Evolutionary conservation across 2,888 invertebrate genomes (phyloP).

Genomic region (Leucozona laternaria): DNA sequence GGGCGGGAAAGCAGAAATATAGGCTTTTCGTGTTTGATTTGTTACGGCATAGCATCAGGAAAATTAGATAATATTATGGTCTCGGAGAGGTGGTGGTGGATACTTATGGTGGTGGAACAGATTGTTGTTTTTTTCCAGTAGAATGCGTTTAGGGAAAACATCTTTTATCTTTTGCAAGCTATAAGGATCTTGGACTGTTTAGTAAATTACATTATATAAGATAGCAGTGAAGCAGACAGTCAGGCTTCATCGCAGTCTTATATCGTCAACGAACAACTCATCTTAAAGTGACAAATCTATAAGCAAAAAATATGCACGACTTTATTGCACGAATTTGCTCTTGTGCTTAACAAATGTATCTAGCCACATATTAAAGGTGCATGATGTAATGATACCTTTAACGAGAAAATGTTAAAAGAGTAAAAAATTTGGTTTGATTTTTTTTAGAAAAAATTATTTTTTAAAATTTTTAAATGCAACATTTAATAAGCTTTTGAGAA

Average conservation of each 20-base stretch:
- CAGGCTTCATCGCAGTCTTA: background rate
- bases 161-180: background rate
- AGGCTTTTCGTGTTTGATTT: conserved; percentile 61
- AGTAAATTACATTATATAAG: conserved; percentile 5
- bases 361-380: too few relatives aligned
- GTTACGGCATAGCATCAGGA: conserved; percentile 67
- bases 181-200: background rate
- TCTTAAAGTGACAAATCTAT: too few relatives aligned
- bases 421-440: too few relatives aligned
- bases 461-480: too few relatives aligned
- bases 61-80: conserved; percentile 64
- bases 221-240: background rate
- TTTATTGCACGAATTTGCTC: too few relatives aligned
- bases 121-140: conserved; percentile 1
- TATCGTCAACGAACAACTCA: too few relatives aligned
- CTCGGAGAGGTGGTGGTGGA: conserved; percentile 6
- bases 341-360: too few relatives aligned
- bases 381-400: too few relatives aligned
- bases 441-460: too few relatives aligned
- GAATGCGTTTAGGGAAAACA: conserved; percentile 1
- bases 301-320: too few relatives aligned
- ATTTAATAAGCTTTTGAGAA: too few relatives aligned
- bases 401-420: too few relatives aligned
- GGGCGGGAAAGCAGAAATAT: conserved; percentile 36
- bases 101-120: background rate